These are phyloP conservation scores for Bombus superbus DNA, from an alignment of 1,140 invertebrate genomes.

Conservation along the genomic window DNA sequence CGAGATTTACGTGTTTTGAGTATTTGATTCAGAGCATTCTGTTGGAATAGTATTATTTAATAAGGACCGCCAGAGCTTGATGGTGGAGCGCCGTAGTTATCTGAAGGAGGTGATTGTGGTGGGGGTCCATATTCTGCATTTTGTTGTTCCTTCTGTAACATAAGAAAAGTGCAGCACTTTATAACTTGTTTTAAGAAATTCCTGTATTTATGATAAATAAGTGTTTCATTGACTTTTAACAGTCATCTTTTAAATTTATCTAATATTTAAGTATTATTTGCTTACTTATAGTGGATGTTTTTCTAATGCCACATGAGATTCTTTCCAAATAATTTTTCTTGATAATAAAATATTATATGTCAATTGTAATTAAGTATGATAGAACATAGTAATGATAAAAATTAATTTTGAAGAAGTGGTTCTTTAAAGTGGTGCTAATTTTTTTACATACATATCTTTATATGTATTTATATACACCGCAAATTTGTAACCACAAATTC, in stretches of 20 bases:
- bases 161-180: conserved; percentile 7
- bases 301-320: too few species aligned
- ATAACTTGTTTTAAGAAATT: background rate
- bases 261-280: too few species aligned
- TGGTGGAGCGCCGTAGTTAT: conserved; percentile 81
- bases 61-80: conserved; percentile 72
- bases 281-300: too few species aligned
- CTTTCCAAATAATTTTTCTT: background rate
- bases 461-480: background rate
- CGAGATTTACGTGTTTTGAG: conserved; percentile 9
- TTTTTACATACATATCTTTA: background rate
- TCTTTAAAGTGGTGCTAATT: background rate
- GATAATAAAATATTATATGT: background rate
- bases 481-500: background rate
- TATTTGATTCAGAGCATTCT: conserved; percentile 5
- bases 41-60: conserved; percentile 39
- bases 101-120: conserved; percentile 68
- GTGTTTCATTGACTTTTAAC: too few species aligned
- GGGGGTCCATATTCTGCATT: conserved; percentile 82
- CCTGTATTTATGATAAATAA: too few species aligned
- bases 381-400: background rate
- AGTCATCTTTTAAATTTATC: too few species aligned
- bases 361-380: background rate
- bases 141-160: conserved; percentile 75
- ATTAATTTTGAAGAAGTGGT: too few species aligned